Evolutionary conservation across 2,113 vertebrate species (phyloP), one percentile per base, ranked within the genome.

Genomic region (Arizona elegans): DNA sequence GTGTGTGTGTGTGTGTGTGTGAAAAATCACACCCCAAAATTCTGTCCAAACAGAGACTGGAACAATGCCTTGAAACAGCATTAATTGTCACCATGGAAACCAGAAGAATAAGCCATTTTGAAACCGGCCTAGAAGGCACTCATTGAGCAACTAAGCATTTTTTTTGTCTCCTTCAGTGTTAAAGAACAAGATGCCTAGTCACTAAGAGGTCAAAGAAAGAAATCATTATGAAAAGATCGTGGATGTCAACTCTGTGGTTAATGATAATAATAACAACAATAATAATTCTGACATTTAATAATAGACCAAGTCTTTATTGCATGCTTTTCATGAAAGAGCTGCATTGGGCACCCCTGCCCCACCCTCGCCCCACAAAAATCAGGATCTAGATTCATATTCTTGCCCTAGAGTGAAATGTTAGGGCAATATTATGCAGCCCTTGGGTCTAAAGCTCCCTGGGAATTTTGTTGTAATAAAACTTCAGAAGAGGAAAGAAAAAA

Each of bases 51-150:
- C 97, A 97, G 98, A 97, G 97, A 96, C 97, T 96, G 97, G 98
- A 98, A 99, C 98, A 99, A 99, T 99, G 97, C 98, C 98, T 98
- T 97, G 98, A 98, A 98, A 99, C 98, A 98, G 98, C 98, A 98
- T 99, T 99, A 99, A 99, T 99, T 99, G 98, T 99, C 97, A 97
- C 98, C 99, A 99, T 99, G 98, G 98, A 98, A 98, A 99, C 98
- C 97, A 98, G 97, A 98, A 99, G 98, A 99, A 99, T 99, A 99
- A 99, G 98, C 98, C 98, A 98, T 99, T 99, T 99, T 99, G 98
- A 99, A 98, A 98, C 97, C 98, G 97, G 98, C 98, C 98, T 98
- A 98, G 98, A 98, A 98, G 97, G 97, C 97, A 98, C 97, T 97
- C 98, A 98, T 98, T 99, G 98, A 99, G 98, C 97, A 98, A 98